Evolutionary conservation across 2,797 vertebrate genomes (phyloP).

Genomic region (Benthosema pterotum): DNA sequence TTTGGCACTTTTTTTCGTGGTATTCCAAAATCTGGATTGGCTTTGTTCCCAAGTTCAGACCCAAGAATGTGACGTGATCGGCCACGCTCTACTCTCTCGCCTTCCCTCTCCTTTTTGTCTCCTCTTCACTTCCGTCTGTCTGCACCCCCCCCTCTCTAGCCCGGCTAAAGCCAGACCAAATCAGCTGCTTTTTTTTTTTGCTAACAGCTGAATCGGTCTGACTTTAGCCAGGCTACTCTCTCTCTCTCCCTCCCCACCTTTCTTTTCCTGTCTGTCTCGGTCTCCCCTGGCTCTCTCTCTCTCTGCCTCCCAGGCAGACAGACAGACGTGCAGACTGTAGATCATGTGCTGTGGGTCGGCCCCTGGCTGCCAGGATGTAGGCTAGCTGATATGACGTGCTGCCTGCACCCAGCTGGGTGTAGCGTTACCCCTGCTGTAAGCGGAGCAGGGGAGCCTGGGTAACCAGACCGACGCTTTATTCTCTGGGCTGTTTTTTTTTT

Average conservation of each 20-base stretch:
- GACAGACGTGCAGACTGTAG: slow-evolving; percentile 23
- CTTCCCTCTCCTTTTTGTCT: not conserved
- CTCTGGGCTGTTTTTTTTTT: slow-evolving; percentile 38
- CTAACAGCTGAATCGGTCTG: too few relatives aligned
- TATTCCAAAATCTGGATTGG: too few relatives aligned
- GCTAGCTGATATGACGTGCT: slow-evolving; percentile 41
- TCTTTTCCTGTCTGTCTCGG: slow-evolving; percentile 5
- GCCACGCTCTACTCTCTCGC: not conserved
- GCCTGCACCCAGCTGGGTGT: slow-evolving; percentile 64
- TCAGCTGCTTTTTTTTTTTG: too few relatives aligned
- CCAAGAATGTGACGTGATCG: too few relatives aligned
- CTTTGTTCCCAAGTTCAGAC: too few relatives aligned
- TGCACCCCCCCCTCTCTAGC: not conserved
- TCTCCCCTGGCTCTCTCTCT: not conserved
- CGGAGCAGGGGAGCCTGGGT: slow-evolving; percentile 63
- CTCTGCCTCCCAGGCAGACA: slow-evolving; percentile 11
- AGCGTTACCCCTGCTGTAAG: slow-evolving; percentile 67
- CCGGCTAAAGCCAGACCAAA: too few relatives aligned
- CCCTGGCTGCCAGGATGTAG: slow-evolving; percentile 36
- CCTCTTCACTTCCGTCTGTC: not conserved
- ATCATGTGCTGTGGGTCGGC: slow-evolving; percentile 36
- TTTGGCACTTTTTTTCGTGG: too few relatives aligned
- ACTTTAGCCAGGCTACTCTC: too few relatives aligned
- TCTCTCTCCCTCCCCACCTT: not conserved
- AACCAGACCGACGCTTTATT: slow-evolving; percentile 74